Base-by-base conservation (phyloP, 2,888 invertebrate genomes). In the Metacarcinus magister region DNA sequence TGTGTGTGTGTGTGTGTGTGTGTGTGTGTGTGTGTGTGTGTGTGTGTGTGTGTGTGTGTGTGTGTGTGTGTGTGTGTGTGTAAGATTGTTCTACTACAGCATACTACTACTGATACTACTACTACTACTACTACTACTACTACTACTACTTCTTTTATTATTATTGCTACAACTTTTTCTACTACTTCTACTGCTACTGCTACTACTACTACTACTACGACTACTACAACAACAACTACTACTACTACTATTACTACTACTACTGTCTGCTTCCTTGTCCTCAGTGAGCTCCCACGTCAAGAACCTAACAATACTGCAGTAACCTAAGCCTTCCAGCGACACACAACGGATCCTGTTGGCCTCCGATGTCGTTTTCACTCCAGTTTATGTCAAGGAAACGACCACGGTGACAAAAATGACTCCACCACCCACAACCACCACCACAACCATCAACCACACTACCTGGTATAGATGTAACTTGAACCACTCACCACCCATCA, bases 101-200 rank as follows among this genome's bases (percentile, higher is more conserved):
- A 39, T 54, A 13, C 54, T 54, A 54, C 54, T 10, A n/a, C 82
- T 28, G 8, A 19, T 89, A 39, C 39, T 43, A 32, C 43, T 39
- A 89, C 39, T 39, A 28, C 32, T 87, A 87, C 32, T 87, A 87
- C 32, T 87, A 87, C 0, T 39, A 5, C 87, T 87, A 87, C 89
- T 89, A 32, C 32, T 89, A 89, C 89, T 89, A 89, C 32, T 39
- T 23, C 87, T 87, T 19, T n/a, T 32, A 87, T n/a, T 87, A n/a
- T n/a, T 87, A 87, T n/a, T 87, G n/a, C 87, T n/a, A 87, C 28
- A 13, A 87, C 87, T 87, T 3, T n/a, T n/a, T 10, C 87, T 67
- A 67, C 75, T 67, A 67, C 75, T 2, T 23, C 75, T 67, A 67
- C 75, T 67, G 75, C 75, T n/a, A 67, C 75, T 67, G 2, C 67